Base-by-base conservation (phyloP, 2,888 invertebrate species). In the Parnassius orleans region DNA sequence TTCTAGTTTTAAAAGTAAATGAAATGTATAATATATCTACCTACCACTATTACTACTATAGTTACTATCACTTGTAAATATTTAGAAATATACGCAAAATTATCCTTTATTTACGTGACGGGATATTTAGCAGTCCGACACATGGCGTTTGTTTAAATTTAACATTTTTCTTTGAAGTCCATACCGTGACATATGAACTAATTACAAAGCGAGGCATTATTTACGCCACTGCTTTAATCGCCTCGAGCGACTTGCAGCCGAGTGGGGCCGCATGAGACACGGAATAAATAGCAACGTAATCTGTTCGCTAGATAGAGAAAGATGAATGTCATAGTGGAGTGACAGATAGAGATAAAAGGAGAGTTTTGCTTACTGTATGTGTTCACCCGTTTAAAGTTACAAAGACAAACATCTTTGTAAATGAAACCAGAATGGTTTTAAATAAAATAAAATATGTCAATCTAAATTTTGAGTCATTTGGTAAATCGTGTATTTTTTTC, bases 201-300 rank as follows among this genome's bases (percentile, higher is more conserved):
- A 72, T 72, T 72, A 71, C 72, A 68, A 64, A 65, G 65, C 53
- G 64, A 66, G 69, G 68, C 64, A 66, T 68, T 72, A 72, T 71
- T 72, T 72, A 71, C 69, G 69, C 63, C 70, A 61, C 60, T 65
- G 63, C 58, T 56, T 50, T 60, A 56, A 69, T 69, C 67, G 69
- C 68, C 65, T 57, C 55, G 61, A 63, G 70, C 72, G 66, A 66
- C 64, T 54, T 55, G 53, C 60, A 60, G 65, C 64, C 53, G 57
- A 61, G 65, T 52, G 60, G 66, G 57, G 59, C 66, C 68, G 68
- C 68, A 50, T 42, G 67, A 69, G 69, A 56, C 55, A 46, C 50
- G 57, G 55, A 19, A 59, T 63, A 59, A 58, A 63, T 59, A 52
- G 59, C 63, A 52, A 55, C 58, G 48, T 63, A 63, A 59, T 59